These are phyloP conservation scores for Burhinus oedicnemus DNA, from an alignment of 2,113 vertebrate species.

Conservation along the genomic window DNA sequence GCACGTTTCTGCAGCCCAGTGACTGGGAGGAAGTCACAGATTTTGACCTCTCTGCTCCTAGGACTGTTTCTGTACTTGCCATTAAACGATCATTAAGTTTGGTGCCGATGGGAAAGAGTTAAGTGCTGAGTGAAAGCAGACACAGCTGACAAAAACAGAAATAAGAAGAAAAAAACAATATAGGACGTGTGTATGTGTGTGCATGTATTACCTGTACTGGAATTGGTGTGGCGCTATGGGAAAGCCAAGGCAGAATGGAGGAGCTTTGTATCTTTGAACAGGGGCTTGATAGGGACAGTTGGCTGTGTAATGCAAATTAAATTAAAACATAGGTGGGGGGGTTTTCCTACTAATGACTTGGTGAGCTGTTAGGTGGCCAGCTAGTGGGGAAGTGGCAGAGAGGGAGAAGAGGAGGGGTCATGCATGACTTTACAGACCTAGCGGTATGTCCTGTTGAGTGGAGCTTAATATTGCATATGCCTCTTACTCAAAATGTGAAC, in stretches of 20 bases:
- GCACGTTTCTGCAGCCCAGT: not conserved
- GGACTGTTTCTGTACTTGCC: not conserved
- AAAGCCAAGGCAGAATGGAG: not conserved
- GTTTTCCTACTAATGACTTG: not conserved
- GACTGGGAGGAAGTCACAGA: not conserved
- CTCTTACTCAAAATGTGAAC: not conserved
- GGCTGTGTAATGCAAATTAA: not conserved
- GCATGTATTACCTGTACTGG: not conserved
- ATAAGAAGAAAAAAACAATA: not conserved
- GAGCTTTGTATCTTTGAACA: not conserved
- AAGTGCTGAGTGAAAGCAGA: constrained; percentile 48
- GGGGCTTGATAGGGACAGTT: not conserved
- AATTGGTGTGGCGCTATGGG: not conserved
- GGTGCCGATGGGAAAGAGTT: not conserved
- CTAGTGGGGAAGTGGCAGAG: not conserved
- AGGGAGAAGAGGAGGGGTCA: not conserved
- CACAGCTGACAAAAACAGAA: not conserved
- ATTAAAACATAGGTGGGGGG: not conserved
- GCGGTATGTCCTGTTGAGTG: not conserved
- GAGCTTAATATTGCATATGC: not conserved
- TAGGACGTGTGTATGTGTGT: fast-evolving
- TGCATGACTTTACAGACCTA: not conserved
- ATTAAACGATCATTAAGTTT: not conserved
- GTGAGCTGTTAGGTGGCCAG: not conserved
- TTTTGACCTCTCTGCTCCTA: constrained; percentile 10